Percentiles rank a stretch among this genome's conserved stretches.
phyloP scores from a whole-genome alignment of 2,797 vertebrate species.

The Pangasius larnaudii region DNA sequence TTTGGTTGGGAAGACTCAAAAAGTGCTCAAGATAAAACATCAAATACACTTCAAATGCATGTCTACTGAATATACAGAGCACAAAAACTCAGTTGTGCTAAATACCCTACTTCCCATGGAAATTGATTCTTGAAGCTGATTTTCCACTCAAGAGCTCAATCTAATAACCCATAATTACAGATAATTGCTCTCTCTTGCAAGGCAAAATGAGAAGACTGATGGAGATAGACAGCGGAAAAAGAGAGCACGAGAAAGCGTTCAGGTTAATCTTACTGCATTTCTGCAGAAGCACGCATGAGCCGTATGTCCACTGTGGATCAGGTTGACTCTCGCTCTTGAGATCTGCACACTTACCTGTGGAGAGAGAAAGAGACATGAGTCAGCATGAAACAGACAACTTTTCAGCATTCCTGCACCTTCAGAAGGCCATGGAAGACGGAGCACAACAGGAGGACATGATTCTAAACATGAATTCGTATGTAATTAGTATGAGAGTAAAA shows the following conservation, averaged over 20 bases:
- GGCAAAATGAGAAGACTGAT: slow-evolving; percentile 1
- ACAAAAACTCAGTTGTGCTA: background rate
- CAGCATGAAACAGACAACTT: background rate
- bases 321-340: background rate
- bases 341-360: slow-evolving; percentile 31
- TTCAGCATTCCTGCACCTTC: background rate
- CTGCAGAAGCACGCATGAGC: background rate
- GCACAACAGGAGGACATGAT: background rate
- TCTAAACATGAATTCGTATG: background rate
- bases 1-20: background rate
- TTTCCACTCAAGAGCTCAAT: slow-evolving; percentile 30
- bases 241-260: background rate
- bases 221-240: background rate
- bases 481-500: background rate
- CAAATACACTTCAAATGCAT: background rate
- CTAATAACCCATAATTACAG: slow-evolving; percentile 38
- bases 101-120: slow-evolving; percentile 16
- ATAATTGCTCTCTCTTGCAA: slow-evolving; percentile 11
- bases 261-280: slow-evolving; percentile 10
- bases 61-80: background rate
- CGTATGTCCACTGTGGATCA: background rate
- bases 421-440: background rate
- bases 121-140: slow-evolving; percentile 25
- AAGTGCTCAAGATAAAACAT: background rate
- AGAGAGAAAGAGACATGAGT: slow-evolving; percentile 1